These are phyloP conservation scores for Metacarcinus magister DNA, from an alignment of 2,888 invertebrate species.

Conservation along the genomic window DNA sequence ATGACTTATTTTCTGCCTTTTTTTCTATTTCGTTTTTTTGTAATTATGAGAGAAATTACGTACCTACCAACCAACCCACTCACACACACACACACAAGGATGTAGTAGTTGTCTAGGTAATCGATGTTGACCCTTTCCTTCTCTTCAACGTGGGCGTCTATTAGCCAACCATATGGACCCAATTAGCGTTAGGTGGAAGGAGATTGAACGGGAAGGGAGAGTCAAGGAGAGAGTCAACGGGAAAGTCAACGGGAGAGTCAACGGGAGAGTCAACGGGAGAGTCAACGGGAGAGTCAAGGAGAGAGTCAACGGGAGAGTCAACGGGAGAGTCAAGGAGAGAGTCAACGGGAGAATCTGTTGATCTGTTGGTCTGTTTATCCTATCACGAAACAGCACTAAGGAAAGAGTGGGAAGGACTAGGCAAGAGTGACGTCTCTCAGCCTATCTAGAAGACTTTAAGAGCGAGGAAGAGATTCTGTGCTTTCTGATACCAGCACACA, in stretches of 20 bases:
- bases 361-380: too few species aligned
- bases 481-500: too few species aligned
- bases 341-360: not conserved
- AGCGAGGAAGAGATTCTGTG: too few species aligned
- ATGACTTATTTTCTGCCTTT: too few species aligned
- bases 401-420: too few species aligned
- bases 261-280: not conserved
- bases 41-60: not conserved
- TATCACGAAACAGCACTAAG: too few species aligned
- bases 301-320: not conserved
- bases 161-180: not conserved
- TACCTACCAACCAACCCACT: too few species aligned
- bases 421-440: too few species aligned
- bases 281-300: not conserved
- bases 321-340: not conserved
- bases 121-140: not conserved
- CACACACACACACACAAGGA: not conserved
- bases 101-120: not conserved
- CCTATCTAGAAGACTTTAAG: too few species aligned
- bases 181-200: not conserved
- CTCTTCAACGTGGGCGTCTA: not conserved
- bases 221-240: not conserved
- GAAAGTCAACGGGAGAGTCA: not conserved
- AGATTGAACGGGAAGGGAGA: not conserved
- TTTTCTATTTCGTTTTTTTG: too few species aligned